A percentile compares a stretch with the other conserved stretches of the same genome.
These are phyloP conservation scores for Aphaenogaster rudis DNA, from an alignment of 1,140 invertebrate genomes.

Conservation along the genomic window DNA sequence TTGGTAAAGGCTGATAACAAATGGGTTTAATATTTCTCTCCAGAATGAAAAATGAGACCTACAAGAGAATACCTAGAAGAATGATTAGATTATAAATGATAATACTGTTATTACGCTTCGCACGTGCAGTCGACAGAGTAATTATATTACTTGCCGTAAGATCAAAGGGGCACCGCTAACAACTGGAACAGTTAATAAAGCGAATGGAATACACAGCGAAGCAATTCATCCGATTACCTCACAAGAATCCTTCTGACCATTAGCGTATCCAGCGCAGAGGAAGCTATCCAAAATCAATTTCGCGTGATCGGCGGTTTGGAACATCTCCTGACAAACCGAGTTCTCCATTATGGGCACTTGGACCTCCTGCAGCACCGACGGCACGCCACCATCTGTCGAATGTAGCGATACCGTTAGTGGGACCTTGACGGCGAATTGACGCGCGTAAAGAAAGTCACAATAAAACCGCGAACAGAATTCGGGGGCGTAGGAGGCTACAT, in stretches of 20 bases:
- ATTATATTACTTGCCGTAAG: conserved; percentile 23
- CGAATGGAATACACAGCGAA: background rate
- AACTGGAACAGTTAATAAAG: conserved; percentile 18
- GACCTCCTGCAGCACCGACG: conserved; percentile 96
- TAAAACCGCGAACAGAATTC: conserved; percentile 31
- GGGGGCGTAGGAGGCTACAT: conserved; percentile 37
- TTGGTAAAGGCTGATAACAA: background rate
- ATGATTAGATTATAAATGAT: background rate
- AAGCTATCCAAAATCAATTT: conserved; percentile 96
- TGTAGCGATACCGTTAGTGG: conserved; percentile 26
- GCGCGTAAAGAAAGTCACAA: conserved; percentile 27
- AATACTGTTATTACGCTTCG: background rate
- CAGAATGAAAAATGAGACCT: background rate
- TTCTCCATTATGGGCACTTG: conserved; percentile 97
- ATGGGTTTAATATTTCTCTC: background rate
- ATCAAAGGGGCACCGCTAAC: conserved; percentile 18
- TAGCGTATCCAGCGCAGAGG: conserved; percentile 97
- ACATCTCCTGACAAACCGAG: conserved; percentile 97
- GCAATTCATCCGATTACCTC: conserved; percentile 89
- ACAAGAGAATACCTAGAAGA: background rate
- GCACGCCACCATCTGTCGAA: conserved; percentile 92
- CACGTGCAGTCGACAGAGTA: background rate
- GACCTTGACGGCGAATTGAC: conserved; percentile 9
- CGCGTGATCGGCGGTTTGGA: conserved; percentile 94
- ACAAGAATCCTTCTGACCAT: conserved; percentile 97